Evolutionary conservation across 2,113 vertebrate species (phyloP), one percentile per base, ranked within the genome.

Genomic region (Ellobius talpinus): DNA sequence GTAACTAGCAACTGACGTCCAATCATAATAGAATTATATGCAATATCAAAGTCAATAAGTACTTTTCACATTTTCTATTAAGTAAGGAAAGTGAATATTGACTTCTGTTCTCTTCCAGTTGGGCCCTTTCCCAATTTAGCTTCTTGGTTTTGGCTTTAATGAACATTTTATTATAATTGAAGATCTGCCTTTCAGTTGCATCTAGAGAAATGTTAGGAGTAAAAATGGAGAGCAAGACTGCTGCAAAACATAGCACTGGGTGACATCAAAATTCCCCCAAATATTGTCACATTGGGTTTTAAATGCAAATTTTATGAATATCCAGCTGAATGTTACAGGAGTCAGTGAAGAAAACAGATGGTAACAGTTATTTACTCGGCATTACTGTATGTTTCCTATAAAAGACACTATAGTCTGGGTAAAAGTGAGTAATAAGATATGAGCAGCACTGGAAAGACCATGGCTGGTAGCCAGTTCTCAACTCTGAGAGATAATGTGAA

Each of bases 271-370:
- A 76, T 88, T 92, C 61, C 21, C 72, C 55, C 24, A 85, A 93
- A 93, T 87, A 94, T 26, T 36, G 42, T 72, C 92, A 92, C 47
- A 17, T 5, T 70, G 52, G 16, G 36, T 78, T 58, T 87, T 93
- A 84, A 87, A 96, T 97, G 85, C 70, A 90, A 88, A 93, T 97
- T 95, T 97, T 94, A 93, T 97, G 90, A 33, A 63, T 85, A 45
- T 42, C 61, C 61, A 68, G 66, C 8, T 82, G 87, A 89, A 61
- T 82, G 63, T 68, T 95, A 39, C 55, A 84, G 84, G 14, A 95
- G 84, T 73, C 78, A 23, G 45, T 52, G 23, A 52, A 66, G 39
- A 84, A 92, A 96, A 92, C 93, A 95, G 88, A 96, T 90, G 78
- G 95, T 9, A 90, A 63, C 13, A 63, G 87, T 39, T 89, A 66